Percentiles rank a stretch among this genome's conserved stretches.
Evolutionary conservation across 2,888 invertebrate genomes (phyloP).

Genomic region (Apotomis capreana): DNA sequence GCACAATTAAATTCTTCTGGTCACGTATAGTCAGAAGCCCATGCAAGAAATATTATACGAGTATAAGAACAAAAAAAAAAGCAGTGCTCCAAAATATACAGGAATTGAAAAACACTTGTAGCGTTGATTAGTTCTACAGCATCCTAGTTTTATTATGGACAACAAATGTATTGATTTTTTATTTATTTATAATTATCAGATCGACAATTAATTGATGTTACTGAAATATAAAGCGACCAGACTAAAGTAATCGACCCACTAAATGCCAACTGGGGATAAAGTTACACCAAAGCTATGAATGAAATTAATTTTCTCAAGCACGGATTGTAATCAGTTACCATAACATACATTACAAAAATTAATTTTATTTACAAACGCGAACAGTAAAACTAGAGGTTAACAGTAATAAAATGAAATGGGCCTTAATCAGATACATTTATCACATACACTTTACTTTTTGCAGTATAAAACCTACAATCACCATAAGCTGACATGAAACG

Average conservation of each 20-base stretch:
- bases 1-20: no score
- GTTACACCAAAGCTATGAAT: slow-evolving; percentile 12
- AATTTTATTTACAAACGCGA: slow-evolving; percentile 75
- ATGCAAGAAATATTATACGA: no score
- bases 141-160: no score
- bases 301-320: slow-evolving; percentile 10
- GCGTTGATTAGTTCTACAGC: no score
- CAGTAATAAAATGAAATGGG: slow-evolving; percentile 72
- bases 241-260: neutral
- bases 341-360: slow-evolving; percentile 69
- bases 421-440: slow-evolving; percentile 76
- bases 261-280: slow-evolving; percentile 12
- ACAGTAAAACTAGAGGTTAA: slow-evolving; percentile 68
- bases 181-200: no score
- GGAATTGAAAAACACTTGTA: no score
- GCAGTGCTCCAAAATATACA: no score
- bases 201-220: no score
- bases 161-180: no score
- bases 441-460: slow-evolving; percentile 72
- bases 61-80: no score
- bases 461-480: slow-evolving; percentile 59
- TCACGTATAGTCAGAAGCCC: no score
- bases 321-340: slow-evolving; percentile 38
- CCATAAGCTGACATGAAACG: slow-evolving; percentile 57
- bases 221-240: neutral